Base-by-base conservation (phyloP, 1,140 invertebrate genomes). In the Heliothis virescens region DNA sequence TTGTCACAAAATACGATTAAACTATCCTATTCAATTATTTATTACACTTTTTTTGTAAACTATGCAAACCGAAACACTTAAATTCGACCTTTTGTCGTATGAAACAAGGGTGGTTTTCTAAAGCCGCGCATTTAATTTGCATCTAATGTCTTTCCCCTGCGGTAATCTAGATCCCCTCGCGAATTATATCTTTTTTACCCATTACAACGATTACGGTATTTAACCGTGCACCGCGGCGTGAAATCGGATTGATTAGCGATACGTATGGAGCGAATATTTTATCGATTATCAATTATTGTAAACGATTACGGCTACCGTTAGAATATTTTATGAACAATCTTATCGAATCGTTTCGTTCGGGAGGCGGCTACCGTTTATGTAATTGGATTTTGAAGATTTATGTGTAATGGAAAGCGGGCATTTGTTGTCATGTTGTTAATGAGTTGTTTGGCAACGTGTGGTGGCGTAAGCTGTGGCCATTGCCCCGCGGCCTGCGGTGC, bases 1-100 rank as follows among this genome's bases (percentile, higher is more conserved):
- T 90, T 90, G 86, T 90, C 67, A 78, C 85, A 86, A 81, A 91
- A 90, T 87, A 78, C 80, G 86, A 90, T 89, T 89, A 87, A 89
- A 83, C 83, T 83, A 81, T 83, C 62, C 21, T 26, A 67, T 26
- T 76, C 26, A 69, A 78, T 57, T 78, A 57, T 78, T 69, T 69
- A 57, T 67, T 59, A 57, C 75, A 29, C 59, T n/a, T 71, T 63
- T 82, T 84, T 76, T 79, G 57, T 63, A 62, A 78, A 63, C 16
- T 52, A 76, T 21, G n/a, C 16, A 62, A 47, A 12, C 3, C 10
- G 2, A 0, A 10, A 7, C 16, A 60, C 4, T 15, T 7, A 63
- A 62, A 76, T n/a, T 55, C n/a, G 26, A 47, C 52, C 41, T 34
- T 67, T 16, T 69, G 12, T 18, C 1, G 10, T 41, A 7, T 21